Evolutionary conservation across 1,140 invertebrate genomes (phyloP).

Genomic region (Drosophila ohnishii): DNA sequence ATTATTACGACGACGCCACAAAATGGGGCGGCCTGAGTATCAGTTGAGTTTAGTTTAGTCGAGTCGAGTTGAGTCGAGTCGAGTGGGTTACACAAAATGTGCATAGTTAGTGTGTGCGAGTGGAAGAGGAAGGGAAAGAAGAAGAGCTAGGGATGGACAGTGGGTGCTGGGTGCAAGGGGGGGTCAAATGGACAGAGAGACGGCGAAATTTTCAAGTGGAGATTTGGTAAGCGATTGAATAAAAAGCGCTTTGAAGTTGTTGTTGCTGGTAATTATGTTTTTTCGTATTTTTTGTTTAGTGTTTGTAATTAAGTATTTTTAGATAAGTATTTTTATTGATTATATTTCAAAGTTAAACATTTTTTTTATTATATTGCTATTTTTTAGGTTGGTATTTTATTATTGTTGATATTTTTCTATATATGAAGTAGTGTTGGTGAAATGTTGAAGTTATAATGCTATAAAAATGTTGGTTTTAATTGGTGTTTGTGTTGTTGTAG

Average conservation of each 20-base stretch:
- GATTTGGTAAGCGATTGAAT: constrained; percentile 60
- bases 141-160: not conserved
- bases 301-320: not conserved
- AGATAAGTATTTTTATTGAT: not conserved
- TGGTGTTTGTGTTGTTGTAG: not conserved
- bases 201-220: constrained; percentile 16
- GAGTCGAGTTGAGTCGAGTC: constrained; percentile 13
- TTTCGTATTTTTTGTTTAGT: not conserved
- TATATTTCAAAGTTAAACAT: not conserved
- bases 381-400: not conserved
- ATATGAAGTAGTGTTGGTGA: no score
- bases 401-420: not conserved
- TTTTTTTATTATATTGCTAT: not conserved
- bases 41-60: constrained; percentile 16
- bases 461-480: no score
- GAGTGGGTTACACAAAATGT: constrained; percentile 55
- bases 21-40: constrained; percentile 64
- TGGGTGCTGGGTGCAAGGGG: not conserved
- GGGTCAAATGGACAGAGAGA: constrained; percentile 7
- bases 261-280: not conserved
- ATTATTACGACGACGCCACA: constrained; percentile 73
- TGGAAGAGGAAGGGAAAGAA: constrained; percentile 5
- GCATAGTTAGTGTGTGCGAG: constrained; percentile 15
- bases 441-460: not conserved
- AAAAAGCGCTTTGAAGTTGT: constrained; percentile 17